Evolutionary conservation across 2,797 vertebrate genomes (phyloP).

Genomic region (Pseudocheirus occidentalis): DNA sequence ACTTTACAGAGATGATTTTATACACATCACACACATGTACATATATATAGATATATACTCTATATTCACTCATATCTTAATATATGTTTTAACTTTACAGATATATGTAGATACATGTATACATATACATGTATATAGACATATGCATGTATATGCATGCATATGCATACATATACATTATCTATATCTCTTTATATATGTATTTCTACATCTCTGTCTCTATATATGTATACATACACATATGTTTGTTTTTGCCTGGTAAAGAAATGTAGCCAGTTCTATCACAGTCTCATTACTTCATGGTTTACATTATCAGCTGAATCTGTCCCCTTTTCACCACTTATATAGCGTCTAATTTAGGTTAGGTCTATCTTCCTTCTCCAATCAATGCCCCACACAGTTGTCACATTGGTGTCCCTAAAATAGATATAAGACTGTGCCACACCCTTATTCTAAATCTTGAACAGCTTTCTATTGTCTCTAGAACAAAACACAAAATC

Average conservation of each 20-base stretch:
- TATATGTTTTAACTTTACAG: too few relatives aligned
- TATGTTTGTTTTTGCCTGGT: neutral
- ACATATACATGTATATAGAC: too few relatives aligned
- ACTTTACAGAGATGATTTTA: too few relatives aligned
- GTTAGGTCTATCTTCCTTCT: neutral
- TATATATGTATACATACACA: too few relatives aligned
- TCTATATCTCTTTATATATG: too few relatives aligned
- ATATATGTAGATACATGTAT: too few relatives aligned
- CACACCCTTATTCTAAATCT: neutral
- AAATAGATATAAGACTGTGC: neutral
- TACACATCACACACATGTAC: neutral
- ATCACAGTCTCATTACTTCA: neutral
- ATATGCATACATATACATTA: too few relatives aligned
- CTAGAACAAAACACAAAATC: neutral
- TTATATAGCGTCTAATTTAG: neutral
- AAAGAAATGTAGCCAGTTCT: neutral
- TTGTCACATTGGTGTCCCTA: neutral
- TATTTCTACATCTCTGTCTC: too few relatives aligned
- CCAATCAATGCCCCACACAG: neutral
- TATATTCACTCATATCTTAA: too few relatives aligned
- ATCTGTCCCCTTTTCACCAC: neutral
- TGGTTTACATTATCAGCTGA: neutral
- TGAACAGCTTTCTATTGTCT: neutral
- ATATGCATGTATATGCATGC: too few relatives aligned
- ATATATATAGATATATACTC: too few relatives aligned